Conservation (phyloP, 2,888 invertebrate species). For the Agrotis puta region DNA sequence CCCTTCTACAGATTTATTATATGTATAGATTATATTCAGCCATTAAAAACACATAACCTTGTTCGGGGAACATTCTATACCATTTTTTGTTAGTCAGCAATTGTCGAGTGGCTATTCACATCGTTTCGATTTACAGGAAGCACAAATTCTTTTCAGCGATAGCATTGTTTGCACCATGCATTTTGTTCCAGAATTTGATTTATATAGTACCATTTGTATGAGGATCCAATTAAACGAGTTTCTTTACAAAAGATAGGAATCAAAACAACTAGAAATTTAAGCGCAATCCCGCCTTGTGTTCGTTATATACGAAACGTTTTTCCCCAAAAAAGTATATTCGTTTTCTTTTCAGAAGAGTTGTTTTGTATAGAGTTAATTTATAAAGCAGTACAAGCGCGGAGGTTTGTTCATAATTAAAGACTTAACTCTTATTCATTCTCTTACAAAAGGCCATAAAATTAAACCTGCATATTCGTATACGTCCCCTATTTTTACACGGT, state of each 20-base stretch:
- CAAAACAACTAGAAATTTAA: conserved; percentile 64
- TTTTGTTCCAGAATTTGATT: conserved; percentile 68
- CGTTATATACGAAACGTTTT: conserved; percentile 65
- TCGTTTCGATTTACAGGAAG: conserved; percentile 68
- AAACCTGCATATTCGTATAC: conserved; percentile 85
- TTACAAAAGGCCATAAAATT: conserved; percentile 84
- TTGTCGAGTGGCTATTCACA: conserved; percentile 61
- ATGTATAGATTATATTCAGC: no score
- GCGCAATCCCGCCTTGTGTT: conserved; percentile 59
- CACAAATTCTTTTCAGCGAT: conserved; percentile 61
- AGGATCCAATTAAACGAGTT: conserved; percentile 63
- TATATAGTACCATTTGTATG: conserved; percentile 60
- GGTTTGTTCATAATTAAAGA: conserved; percentile 85
- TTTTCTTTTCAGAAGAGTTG: conserved; percentile 72
- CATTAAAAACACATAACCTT: conserved; percentile 29
- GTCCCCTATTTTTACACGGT: conserved; percentile 82
- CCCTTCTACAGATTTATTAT: no score
- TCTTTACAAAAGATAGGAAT: conserved; percentile 68
- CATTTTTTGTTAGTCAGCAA: conserved; percentile 62
- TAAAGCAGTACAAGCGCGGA: conserved; percentile 71
- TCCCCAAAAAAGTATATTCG: conserved; percentile 65
- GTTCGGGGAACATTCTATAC: conserved; percentile 35
- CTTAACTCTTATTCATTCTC: conserved; percentile 83
- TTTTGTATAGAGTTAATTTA: conserved; percentile 78
- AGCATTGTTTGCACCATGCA: conserved; percentile 66